Conservation (phyloP, 2,888 invertebrate species). For the Chelonus formosanus region DNA sequence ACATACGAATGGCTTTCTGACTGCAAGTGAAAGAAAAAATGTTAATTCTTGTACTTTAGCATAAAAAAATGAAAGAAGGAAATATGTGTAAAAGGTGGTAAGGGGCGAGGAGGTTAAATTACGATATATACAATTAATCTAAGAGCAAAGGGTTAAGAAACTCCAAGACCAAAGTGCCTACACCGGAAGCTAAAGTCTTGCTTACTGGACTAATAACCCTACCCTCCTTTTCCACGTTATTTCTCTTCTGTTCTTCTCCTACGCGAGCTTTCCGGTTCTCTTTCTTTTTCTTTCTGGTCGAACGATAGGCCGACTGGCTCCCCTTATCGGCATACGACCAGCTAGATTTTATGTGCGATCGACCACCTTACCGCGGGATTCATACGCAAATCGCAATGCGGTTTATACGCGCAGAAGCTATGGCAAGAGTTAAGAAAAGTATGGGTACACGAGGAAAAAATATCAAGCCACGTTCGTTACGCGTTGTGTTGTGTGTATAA, state of each 20-base stretch:
- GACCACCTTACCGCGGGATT: slow-evolving; percentile 48
- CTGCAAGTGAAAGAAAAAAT: not conserved
- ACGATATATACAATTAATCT: too few species aligned
- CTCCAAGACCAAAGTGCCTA: slow-evolving; percentile 61
- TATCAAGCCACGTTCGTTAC: slow-evolving; percentile 12
- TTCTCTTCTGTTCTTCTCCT: too few species aligned
- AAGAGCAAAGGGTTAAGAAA: slow-evolving; percentile 63
- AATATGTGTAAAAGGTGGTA: slow-evolving; percentile 33
- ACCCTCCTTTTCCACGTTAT: not conserved
- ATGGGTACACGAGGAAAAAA: slow-evolving; percentile 4
- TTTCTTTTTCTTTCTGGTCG: too few species aligned
- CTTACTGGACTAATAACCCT: slow-evolving; percentile 66
- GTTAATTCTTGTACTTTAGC: not conserved
- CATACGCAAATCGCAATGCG: slow-evolving; percentile 50
- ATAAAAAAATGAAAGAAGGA: slow-evolving; percentile 22
- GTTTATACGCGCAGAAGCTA: too few species aligned
- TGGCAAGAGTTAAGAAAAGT: too few species aligned
- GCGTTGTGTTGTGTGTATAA: slow-evolving; percentile 15
- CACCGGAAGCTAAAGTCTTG: slow-evolving; percentile 57
- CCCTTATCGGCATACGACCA: slow-evolving; percentile 56
- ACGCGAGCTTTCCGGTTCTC: too few species aligned
- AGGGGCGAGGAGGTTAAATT: too few species aligned
- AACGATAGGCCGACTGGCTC: slow-evolving; percentile 25
- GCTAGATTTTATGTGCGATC: slow-evolving; percentile 59
- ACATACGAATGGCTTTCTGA: too few species aligned